Evolutionary conservation across 2,113 vertebrate species (phyloP), one percentile per base, ranked within the genome.

Genomic region (Zosterops borbonicus): DNA sequence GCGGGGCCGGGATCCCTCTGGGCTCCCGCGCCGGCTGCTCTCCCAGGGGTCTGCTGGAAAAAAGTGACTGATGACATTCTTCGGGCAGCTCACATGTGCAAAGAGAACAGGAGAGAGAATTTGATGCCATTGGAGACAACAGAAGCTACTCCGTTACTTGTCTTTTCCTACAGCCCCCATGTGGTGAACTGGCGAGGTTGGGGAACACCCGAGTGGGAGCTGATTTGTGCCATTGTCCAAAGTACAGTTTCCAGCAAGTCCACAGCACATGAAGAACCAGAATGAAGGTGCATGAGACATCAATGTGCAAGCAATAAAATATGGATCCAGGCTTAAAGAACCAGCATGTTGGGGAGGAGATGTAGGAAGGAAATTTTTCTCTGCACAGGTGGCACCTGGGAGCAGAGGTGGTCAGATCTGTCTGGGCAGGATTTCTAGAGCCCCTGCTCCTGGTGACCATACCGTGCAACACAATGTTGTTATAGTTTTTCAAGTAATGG

Each of bases 391-490:
- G 52, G 42, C 9, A 28, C 5, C 28, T 60, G 17, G 15, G 11
- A 77, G n/a, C 56, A 67, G 23, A 79, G 23, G 12, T 20, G 29
- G 6, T 55, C 50, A 21, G 14, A 23, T 33, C 17, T 39, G 39
- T 39, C 33, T 18, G 35, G 28, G 28, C 14, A 50, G 59, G 46
- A 37, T 68, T 52, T 80, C 29, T 25, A 42, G 33, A 7, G 1
- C 6, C 11, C 14, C 11, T 41, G 27, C 8, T 58, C 14, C 28
- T 23, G 28, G 25, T 42, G 14, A 50, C 21, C 0, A 1, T 1
- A 3, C 23, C 5, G 2, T n/a, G 24, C 27, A 35, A 44, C 9
- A 12, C 6, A 0, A 4, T 2, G 9, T 59, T 59, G 23, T 42
- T 39, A 25, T 0, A 6, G 18, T 42, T 84, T 52, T 84, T 77